phyloP scores from a whole-genome alignment of 2,113 vertebrate genomes.

The Euleptes europaea region DNA sequence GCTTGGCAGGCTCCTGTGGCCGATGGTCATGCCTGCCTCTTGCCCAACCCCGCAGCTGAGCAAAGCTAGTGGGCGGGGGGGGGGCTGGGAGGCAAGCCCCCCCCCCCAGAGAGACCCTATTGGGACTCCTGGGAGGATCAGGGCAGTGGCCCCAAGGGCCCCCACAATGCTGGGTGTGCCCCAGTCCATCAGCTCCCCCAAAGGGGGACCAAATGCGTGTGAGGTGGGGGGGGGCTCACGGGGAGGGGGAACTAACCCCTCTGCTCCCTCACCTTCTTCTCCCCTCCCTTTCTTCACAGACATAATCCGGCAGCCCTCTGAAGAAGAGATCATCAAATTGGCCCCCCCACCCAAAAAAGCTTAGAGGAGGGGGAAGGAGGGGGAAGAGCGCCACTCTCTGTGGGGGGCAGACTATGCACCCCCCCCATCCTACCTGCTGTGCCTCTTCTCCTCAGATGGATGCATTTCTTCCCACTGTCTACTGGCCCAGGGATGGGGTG shows the following conservation, averaged over 20 bases:
- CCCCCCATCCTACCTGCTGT: neutral
- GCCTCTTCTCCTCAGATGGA: neutral
- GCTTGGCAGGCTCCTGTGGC: neutral
- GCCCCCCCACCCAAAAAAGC: slow-evolving; percentile 93
- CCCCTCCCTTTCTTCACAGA: slow-evolving; percentile 68
- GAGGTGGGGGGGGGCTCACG: neutral
- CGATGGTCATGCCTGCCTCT: fast-evolving
- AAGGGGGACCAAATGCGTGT: too few relatives aligned
- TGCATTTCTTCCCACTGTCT: neutral
- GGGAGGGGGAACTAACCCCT: neutral
- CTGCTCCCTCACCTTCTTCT: neutral
- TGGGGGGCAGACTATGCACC: slow-evolving; percentile 35
- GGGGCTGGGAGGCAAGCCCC: too few relatives aligned
- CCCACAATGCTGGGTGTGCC: too few relatives aligned
- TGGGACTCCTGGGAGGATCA: neutral
- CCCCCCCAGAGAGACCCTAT: too few relatives aligned
- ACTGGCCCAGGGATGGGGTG: neutral
- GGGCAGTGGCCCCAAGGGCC: neutral
- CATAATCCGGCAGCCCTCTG: slow-evolving; percentile 94
- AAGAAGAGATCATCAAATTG: slow-evolving; percentile 96
- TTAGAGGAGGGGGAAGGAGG: slow-evolving; percentile 69
- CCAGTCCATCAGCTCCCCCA: neutral
- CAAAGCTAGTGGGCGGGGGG: neutral
- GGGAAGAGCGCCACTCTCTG: neutral
- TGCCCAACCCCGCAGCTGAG: neutral